A percentile compares a stretch with the other conserved stretches of the same genome.
Conservation (phyloP, 2,113 vertebrate genomes). For the Aphyosemion australe region DNA sequence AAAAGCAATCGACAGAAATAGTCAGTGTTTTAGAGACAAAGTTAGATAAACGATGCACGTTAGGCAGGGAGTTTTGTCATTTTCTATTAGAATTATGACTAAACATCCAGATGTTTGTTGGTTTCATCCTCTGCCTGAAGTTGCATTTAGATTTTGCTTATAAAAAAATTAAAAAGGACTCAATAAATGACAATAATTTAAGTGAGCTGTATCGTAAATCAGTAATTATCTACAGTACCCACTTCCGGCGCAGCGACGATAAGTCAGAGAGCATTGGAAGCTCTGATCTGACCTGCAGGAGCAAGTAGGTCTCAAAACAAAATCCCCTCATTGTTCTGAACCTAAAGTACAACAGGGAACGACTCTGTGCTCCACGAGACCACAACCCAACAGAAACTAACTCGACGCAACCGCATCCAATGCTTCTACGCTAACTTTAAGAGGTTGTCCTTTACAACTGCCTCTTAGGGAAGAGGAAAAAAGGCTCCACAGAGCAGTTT, state of each 20-base stretch:
- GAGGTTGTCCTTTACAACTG: conserved; percentile 1
- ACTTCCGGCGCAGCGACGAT: neutral
- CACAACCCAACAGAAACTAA: conserved; percentile 13
- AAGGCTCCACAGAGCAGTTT: conserved; percentile 15
- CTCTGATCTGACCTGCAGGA: conserved; percentile 2
- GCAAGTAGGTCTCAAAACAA: conserved; percentile 2
- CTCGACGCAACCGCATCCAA: conserved; percentile 2
- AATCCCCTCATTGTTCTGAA: neutral
- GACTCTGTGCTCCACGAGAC: conserved; percentile 3
- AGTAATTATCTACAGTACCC: neutral
- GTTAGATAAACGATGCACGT: neutral
- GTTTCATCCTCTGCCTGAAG: neutral
- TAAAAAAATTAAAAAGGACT: no score
- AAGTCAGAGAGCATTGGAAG: neutral
- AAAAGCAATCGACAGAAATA: neutral
- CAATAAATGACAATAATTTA: neutral
- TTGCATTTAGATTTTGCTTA: neutral
- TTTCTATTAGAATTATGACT: conserved; percentile 3
- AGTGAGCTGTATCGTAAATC: neutral
- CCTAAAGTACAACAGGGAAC: neutral
- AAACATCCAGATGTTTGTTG: neutral
- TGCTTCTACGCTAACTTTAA: conserved; percentile 14
- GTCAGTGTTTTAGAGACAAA: neutral
- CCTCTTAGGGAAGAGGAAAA: conserved; percentile 9
- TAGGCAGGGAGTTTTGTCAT: neutral